Percentiles rank a stretch among this genome's conserved stretches.
These are phyloP conservation scores for Masticophis lateralis DNA, from an alignment of 2,797 vertebrate genomes.

Conservation along the genomic window DNA sequence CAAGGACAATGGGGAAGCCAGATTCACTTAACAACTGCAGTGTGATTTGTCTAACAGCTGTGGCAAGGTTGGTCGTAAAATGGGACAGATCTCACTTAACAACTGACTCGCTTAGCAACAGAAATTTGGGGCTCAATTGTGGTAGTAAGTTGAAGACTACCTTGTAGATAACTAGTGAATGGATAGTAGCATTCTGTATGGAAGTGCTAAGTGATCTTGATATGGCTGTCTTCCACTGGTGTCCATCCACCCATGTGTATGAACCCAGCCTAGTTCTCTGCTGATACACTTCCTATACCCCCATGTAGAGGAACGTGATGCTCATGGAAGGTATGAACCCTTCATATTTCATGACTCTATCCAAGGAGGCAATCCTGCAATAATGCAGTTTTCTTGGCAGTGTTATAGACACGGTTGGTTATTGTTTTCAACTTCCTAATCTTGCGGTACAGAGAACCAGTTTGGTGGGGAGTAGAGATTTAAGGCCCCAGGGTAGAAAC, in stretches of 20 bases:
- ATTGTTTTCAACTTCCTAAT: background rate
- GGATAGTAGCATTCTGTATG: background rate
- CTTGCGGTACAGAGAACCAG: background rate
- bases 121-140: background rate
- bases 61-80: background rate
- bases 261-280: background rate
- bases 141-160: background rate
- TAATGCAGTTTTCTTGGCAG: background rate
- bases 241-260: background rate
- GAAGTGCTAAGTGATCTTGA: background rate
- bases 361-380: background rate
- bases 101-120: background rate
- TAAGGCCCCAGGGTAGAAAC: background rate
- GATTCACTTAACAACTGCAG: background rate
- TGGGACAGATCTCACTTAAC: background rate
- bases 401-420: background rate
- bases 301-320: background rate
- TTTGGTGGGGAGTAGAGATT: background rate
- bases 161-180: background rate
- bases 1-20: background rate
- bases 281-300: background rate
- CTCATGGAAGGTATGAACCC: background rate
- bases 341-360: background rate
- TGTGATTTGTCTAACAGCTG: background rate
- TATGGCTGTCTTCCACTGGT: background rate